A percentile compares a stretch with the other conserved stretches of the same genome.
Conservation (phyloP, 2,797 vertebrate species). For the Amphiprion clarkii region DNA sequence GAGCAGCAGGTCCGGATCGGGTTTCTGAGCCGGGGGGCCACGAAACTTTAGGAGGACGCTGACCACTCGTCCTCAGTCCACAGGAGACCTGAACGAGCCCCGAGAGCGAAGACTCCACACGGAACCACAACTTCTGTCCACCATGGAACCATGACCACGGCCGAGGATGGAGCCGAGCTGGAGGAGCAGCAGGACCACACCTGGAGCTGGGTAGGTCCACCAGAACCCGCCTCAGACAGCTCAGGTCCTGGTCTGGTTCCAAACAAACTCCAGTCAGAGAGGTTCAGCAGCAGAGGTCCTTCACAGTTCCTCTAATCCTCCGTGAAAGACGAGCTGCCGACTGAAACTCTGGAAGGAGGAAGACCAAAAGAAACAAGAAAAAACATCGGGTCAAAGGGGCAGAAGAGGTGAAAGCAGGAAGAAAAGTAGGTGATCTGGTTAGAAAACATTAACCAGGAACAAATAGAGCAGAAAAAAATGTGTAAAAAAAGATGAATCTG, state of each 20-base stretch:
- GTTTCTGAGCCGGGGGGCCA: constrained; percentile 70
- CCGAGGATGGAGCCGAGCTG: constrained; percentile 73
- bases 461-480: no score
- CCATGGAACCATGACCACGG: constrained; percentile 76
- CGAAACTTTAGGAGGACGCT: constrained; percentile 78
- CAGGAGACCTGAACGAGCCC: constrained; percentile 36
- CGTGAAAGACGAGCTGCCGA: constrained; percentile 53
- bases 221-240: neutral
- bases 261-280: neutral
- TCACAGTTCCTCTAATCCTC: constrained; percentile 29
- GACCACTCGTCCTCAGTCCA: constrained; percentile 23
- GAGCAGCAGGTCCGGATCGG: constrained; percentile 61
- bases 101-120: constrained; percentile 44
- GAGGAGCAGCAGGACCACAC: constrained; percentile 77
- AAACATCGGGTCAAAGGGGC: neutral
- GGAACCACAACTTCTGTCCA: constrained; percentile 3
- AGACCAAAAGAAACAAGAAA: neutral
- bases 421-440: neutral
- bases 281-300: neutral
- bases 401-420: neutral
- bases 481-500: no score
- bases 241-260: neutral
- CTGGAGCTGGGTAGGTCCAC: constrained; percentile 83
- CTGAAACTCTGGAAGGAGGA: constrained; percentile 14
- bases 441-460: no score